These are phyloP conservation scores for Aphodius sticticus DNA, from an alignment of 2,888 invertebrate genomes.

Conservation along the genomic window DNA sequence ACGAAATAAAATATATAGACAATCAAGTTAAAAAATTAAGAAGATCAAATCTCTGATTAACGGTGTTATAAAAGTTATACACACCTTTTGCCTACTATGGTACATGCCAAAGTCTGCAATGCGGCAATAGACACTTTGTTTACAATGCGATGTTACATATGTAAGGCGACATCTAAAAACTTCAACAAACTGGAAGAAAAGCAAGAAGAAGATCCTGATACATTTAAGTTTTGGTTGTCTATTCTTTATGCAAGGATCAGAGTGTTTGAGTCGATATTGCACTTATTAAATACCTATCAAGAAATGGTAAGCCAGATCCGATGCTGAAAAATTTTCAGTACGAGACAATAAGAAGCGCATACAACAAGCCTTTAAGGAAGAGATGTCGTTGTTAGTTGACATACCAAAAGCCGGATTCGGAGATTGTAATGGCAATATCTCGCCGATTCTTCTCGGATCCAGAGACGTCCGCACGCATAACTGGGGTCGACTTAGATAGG, in stretches of 20 bases:
- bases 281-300: constrained; percentile 50
- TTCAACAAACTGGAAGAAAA: constrained; percentile 39
- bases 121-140: constrained; percentile 35
- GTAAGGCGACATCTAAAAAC: constrained; percentile 44
- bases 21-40: constrained; percentile 23
- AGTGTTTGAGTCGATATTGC: constrained; percentile 47
- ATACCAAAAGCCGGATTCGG: constrained; percentile 48
- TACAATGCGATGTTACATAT: constrained; percentile 45
- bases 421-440: constrained; percentile 49
- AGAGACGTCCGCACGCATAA: constrained; percentile 26
- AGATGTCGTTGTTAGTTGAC: constrained; percentile 48
- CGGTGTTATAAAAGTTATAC: constrained; percentile 25
- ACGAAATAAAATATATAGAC: constrained; percentile 43
- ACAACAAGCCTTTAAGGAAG: constrained; percentile 37
- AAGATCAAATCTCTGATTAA: constrained; percentile 27
- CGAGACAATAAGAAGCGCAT: constrained; percentile 39
- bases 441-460: constrained; percentile 37
- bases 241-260: constrained; percentile 49
- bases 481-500: constrained; percentile 25
- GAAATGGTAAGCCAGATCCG: constrained; percentile 46
- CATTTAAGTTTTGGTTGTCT: constrained; percentile 40
- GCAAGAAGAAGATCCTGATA: constrained; percentile 38
- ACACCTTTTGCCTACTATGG: constrained; percentile 42
- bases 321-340: constrained; percentile 31
- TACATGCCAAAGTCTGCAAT: constrained; percentile 49